Evolutionary conservation across 2,113 vertebrate species (phyloP).

Genomic region (Chamaetylas fuelleborni): DNA sequence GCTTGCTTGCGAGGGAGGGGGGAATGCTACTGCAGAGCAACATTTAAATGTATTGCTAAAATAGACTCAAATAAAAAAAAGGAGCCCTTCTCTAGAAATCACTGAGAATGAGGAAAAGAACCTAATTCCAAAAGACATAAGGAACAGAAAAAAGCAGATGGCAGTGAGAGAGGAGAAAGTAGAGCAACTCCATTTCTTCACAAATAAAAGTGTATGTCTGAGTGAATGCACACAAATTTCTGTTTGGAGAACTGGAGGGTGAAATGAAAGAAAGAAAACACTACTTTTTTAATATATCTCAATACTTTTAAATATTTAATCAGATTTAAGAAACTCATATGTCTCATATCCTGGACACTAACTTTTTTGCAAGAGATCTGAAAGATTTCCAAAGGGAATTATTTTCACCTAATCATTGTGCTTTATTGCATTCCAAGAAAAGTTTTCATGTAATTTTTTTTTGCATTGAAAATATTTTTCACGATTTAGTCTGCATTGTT

Average conservation of each 20-base stretch:
- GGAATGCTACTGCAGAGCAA: not conserved
- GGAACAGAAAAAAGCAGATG: not conserved
- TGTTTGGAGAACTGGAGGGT: not conserved
- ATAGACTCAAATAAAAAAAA: not conserved
- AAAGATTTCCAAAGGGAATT: not conserved
- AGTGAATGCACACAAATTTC: not conserved
- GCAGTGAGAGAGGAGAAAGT: not conserved
- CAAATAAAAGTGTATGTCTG: not conserved
- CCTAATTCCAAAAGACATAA: not conserved
- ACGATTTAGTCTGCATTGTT: not conserved
- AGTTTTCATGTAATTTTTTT: not conserved
- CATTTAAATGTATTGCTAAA: not conserved
- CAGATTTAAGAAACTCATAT: not conserved
- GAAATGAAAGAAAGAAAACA: not conserved
- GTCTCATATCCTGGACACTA: not conserved
- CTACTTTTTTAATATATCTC: not conserved
- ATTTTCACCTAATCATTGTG: not conserved
- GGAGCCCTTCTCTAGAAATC: not conserved
- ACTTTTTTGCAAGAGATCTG: not conserved
- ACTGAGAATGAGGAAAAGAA: not conserved
- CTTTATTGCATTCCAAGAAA: not conserved
- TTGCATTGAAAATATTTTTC: not conserved
- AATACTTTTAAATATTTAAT: not conserved
- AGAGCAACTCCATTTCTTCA: not conserved
- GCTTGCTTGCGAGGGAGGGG: not conserved